These are phyloP conservation scores for Beroe ovata DNA, from an alignment of 37 sponge, comb jelly and placozoan genomes.

Conservation along the genomic window DNA sequence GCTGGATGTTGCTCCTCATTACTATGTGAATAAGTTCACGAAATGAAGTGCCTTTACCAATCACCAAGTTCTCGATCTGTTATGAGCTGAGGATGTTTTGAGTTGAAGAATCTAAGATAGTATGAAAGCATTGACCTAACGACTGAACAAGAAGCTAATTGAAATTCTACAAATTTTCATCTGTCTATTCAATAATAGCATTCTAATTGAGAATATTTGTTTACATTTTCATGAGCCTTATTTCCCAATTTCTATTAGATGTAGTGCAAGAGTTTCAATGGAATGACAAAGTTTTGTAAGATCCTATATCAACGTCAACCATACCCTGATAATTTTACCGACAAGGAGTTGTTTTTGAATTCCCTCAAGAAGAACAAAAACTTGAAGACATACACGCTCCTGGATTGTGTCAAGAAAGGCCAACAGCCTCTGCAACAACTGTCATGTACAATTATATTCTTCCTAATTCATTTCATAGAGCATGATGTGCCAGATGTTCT, in stretches of 20 bases:
- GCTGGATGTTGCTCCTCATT: conserved; percentile 37
- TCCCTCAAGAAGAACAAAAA: conserved; percentile 37
- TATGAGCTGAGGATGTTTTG: too few species aligned
- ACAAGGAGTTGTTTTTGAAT: neutral
- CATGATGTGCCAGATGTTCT: neutral
- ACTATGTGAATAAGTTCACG: conserved; percentile 51
- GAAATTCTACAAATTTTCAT: too few species aligned
- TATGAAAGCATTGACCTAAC: too few species aligned
- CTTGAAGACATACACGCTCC: neutral
- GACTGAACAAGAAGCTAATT: too few species aligned
- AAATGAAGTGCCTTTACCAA: too few species aligned
- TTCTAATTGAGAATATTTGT: too few species aligned
- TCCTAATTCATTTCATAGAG: conserved; percentile 38
- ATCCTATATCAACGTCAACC: conserved; percentile 27
- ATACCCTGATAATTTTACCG: conserved; percentile 35
- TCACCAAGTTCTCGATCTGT: too few species aligned
- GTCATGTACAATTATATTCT: conserved; percentile 10
- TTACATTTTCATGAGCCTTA: too few species aligned
- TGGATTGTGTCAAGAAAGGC: conserved; percentile 4
- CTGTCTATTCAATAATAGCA: too few species aligned
- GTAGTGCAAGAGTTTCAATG: neutral
- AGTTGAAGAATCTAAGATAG: too few species aligned
- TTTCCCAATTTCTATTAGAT: too few species aligned
- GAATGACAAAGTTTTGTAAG: conserved; percentile 12
- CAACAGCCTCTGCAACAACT: conserved; percentile 35